Conservation (phyloP, 2,888 invertebrate genomes). For the Vanessa cardui region DNA sequence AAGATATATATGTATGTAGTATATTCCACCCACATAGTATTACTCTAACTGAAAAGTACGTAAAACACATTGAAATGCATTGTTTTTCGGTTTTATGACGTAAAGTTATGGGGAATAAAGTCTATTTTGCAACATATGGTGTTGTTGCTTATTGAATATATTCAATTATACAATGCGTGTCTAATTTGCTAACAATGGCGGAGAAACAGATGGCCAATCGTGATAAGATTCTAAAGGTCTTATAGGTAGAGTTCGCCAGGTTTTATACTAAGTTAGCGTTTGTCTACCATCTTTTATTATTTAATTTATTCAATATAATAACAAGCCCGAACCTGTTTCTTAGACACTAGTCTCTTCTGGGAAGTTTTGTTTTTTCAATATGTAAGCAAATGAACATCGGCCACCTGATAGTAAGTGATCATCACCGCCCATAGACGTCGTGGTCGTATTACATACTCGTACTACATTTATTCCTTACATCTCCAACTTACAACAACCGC, state of each 20-base stretch:
- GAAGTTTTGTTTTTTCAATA: too few relatives aligned
- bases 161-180: not conserved
- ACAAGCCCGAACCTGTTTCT: too few relatives aligned
- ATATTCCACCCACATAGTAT: conserved; percentile 1
- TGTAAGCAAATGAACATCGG: too few relatives aligned
- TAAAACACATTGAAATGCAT: not conserved
- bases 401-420: too few relatives aligned
- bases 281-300: too few relatives aligned
- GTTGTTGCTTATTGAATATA: not conserved
- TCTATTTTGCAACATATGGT: not conserved
- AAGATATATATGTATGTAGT: conserved; percentile 27
- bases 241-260: not conserved
- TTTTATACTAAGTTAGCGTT: too few relatives aligned
- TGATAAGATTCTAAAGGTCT: not conserved
- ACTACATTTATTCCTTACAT: too few relatives aligned
- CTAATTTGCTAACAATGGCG: conserved; percentile 4
- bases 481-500: too few relatives aligned
- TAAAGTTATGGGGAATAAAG: not conserved
- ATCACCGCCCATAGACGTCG: too few relatives aligned
- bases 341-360: too few relatives aligned
- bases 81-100: not conserved
- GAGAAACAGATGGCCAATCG: not conserved
- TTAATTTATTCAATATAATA: too few relatives aligned
- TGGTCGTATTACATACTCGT: too few relatives aligned
- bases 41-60: not conserved